Conservation (phyloP, 2,113 vertebrate species). For the Antennarius striatus region DNA sequence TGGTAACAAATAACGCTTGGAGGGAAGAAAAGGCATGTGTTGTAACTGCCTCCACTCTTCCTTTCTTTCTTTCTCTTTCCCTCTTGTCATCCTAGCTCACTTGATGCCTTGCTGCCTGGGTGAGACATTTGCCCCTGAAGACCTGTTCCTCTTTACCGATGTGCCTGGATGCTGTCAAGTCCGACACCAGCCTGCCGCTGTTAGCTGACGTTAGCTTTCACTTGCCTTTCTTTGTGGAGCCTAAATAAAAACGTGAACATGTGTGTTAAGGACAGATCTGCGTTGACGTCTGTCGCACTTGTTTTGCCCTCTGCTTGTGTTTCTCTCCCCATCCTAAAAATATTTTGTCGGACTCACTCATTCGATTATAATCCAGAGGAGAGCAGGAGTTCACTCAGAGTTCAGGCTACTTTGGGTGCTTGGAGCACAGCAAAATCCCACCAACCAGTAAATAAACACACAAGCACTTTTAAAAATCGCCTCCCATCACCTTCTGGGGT, state of each 20-base stretch:
- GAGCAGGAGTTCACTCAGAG: conserved; percentile 67
- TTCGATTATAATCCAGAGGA: conserved; percentile 65
- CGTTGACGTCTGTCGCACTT: conserved; percentile 1
- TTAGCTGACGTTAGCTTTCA: conserved; percentile 10
- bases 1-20: conserved; percentile 73
- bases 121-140: conserved; percentile 66
- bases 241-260: not conserved
- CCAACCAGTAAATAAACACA: conserved; percentile 27
- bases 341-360: conserved; percentile 69
- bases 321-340: conserved; percentile 52
- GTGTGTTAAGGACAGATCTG: not conserved
- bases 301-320: conserved; percentile 35
- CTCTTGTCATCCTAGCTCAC: conserved; percentile 27
- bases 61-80: conserved; percentile 18
- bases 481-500: conserved; percentile 20
- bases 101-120: conserved; percentile 39
- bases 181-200: conserved; percentile 25
- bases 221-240: not conserved
- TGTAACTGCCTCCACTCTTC: conserved; percentile 63
- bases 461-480: conserved; percentile 31
- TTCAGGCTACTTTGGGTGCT: conserved; percentile 55
- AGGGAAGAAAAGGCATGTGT: conserved; percentile 73
- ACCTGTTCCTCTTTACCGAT: conserved; percentile 62
- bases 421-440: conserved; percentile 28
- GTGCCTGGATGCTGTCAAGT: conserved; percentile 40